These are phyloP conservation scores for Oligia latruncula DNA, from an alignment of 2,888 invertebrate genomes.

Conservation along the genomic window DNA sequence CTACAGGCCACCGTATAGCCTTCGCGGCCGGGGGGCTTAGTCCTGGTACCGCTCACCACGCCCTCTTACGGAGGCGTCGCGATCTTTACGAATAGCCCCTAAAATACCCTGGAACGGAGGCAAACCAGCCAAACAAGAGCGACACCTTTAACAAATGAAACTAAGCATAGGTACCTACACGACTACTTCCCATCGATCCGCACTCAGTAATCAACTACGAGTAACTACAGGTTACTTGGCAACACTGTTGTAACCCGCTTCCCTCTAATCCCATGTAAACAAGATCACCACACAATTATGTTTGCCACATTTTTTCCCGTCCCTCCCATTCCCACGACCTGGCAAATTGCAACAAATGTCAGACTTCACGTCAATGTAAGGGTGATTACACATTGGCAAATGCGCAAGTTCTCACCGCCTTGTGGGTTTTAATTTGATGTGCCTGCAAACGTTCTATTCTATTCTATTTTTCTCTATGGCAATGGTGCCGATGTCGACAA, in stretches of 20 bases:
- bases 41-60: too few species aligned
- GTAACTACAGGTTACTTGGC: constrained; percentile 18
- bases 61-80: too few species aligned
- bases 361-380: constrained; percentile 31
- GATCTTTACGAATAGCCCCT: not conserved
- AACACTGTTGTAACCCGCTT: constrained; percentile 46
- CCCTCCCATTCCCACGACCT: constrained; percentile 62
- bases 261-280: constrained; percentile 47
- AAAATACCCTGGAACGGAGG: not conserved
- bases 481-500: too few species aligned
- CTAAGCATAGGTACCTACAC: not conserved
- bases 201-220: constrained; percentile 19
- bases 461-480: too few species aligned
- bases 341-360: constrained; percentile 55
- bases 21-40: too few species aligned
- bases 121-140: not conserved
- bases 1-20: too few species aligned
- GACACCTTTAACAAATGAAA: constrained; percentile 7
- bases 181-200: constrained; percentile 12
- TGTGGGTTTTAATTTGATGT: not conserved
- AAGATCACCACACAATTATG: constrained; percentile 42
- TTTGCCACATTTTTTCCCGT: constrained; percentile 47
- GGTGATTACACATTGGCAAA: constrained; percentile 17
- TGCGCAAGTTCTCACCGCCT: not conserved
- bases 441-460: not conserved